Conservation (phyloP, 1,140 invertebrate genomes). For the Drosophila burlai region DNA sequence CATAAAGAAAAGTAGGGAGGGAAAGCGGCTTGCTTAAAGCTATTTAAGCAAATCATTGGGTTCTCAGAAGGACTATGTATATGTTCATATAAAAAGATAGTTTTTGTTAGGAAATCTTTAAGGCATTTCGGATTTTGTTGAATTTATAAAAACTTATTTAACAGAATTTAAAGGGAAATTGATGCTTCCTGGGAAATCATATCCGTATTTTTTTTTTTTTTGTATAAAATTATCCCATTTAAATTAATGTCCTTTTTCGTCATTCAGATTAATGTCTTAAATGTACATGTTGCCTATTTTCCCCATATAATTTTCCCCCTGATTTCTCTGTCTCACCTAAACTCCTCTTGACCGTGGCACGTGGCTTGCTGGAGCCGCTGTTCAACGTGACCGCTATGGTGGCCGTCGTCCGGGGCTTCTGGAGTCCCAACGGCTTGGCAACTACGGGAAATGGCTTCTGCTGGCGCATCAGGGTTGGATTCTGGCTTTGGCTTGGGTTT, state of each 20-base stretch:
- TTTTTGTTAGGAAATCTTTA: background rate
- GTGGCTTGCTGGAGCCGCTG: conserved; percentile 70
- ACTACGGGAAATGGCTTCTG: conserved; percentile 56
- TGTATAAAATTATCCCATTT: background rate
- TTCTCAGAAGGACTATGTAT: background rate
- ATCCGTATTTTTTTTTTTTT: no score
- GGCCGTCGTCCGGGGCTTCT: conserved; percentile 71
- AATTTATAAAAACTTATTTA: background rate
- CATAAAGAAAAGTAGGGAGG: background rate
- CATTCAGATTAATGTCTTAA: no score
- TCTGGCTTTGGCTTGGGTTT: background rate
- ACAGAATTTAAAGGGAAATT: background rate
- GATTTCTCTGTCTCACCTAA: conserved; percentile 60
- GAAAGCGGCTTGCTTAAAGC: background rate
- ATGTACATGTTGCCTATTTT: background rate
- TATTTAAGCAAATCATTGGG: background rate
- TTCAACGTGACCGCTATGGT: conserved; percentile 75
- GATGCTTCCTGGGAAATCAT: background rate
- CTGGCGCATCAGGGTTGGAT: conserved; percentile 35
- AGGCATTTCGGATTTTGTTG: background rate
- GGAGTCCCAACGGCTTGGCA: conserved; percentile 32
- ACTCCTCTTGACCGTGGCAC: conserved; percentile 79
- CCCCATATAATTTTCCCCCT: background rate
- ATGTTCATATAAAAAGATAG: background rate
- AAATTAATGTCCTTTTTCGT: no score